Evolutionary conservation across 2,888 invertebrate species (phyloP).

Genomic region (Cheilosia pagana): DNA sequence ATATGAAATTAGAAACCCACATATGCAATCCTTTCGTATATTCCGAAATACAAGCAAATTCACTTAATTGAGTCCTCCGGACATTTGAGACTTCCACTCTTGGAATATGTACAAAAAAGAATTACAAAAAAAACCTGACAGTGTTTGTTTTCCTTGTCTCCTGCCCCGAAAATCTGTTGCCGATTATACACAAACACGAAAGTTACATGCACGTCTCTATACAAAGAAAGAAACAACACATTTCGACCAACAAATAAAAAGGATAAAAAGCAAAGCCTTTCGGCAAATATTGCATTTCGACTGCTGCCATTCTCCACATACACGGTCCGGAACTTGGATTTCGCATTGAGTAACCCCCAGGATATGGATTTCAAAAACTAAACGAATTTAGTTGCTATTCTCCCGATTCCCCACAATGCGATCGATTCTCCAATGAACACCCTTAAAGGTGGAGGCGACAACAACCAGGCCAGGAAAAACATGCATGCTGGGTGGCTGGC

Average conservation of each 20-base stretch:
- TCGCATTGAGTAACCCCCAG: constrained; percentile 48
- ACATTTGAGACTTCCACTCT: constrained; percentile 66
- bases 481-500: not conserved
- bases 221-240: constrained; percentile 24
- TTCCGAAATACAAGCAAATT: constrained; percentile 60
- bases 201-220: constrained; percentile 24
- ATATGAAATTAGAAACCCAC: constrained; percentile 67
- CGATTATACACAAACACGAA: constrained; percentile 44
- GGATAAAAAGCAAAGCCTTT: constrained; percentile 25
- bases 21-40: constrained; percentile 57
- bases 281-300: constrained; percentile 54
- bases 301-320: constrained; percentile 36
- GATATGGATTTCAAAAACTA: constrained; percentile 69
- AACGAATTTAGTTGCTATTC: constrained; percentile 52
- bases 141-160: constrained; percentile 17
- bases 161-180: constrained; percentile 44
- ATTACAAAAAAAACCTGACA: constrained; percentile 22
- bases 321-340: constrained; percentile 51
- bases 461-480: constrained; percentile 18
- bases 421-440: constrained; percentile 65
- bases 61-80: constrained; percentile 72
- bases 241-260: constrained; percentile 2
- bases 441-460: constrained; percentile 30
- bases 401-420: constrained; percentile 1
- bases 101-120: constrained; percentile 12